Base-by-base conservation (phyloP, 2,797 vertebrate genomes). In the Ficedula albicollis region DNA sequence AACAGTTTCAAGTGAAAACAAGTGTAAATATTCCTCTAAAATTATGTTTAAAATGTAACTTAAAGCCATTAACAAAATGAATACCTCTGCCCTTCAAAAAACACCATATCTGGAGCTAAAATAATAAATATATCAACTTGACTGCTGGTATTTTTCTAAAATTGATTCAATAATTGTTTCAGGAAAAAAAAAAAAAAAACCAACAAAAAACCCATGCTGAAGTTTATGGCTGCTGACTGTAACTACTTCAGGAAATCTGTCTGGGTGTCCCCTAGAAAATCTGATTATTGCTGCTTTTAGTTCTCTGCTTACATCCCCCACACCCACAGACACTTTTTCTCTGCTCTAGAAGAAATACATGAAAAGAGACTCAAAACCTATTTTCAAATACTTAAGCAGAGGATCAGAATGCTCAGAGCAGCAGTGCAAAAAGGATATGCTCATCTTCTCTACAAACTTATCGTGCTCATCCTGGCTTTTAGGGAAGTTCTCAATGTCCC, bases 381-480 rank as follows among this genome's bases (percentile, higher is more conserved):
- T 54, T 85, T 64, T 49, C 17, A 70, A 77, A 74, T 46, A 67
- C 60, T 91, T 27, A 18, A 49, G 44, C 60, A 92, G 43, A 66
- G 2, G 3, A 62, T 23, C 8, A 69, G 68, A 78, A 16, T 0
- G 17, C 14, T 36, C 19, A 78, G 21, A 11, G 16, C 49, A 51
- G 16, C 27, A 1, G 13, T 1, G 6, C 23, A 91, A 92, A 98
- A 99, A 99, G 99, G 99, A 99, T 99, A 99, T 99, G 10, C 96
- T 98, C 99, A 99, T 99, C 97, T 99, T 99, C 96, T 99, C 98
- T 60, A 99, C 99, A 98, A 99, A 99, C 98, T 99, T 99, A 97
- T 99, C 99, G 62, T 98, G 98, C 7, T 95, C 95, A 87, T 99
- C 98, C 15, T 99, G 98, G 12, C 95, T 98, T 96, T 99, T 98